These are phyloP conservation scores for Plodia interpunctella DNA, from an alignment of 1,140 invertebrate genomes.

Conservation along the genomic window DNA sequence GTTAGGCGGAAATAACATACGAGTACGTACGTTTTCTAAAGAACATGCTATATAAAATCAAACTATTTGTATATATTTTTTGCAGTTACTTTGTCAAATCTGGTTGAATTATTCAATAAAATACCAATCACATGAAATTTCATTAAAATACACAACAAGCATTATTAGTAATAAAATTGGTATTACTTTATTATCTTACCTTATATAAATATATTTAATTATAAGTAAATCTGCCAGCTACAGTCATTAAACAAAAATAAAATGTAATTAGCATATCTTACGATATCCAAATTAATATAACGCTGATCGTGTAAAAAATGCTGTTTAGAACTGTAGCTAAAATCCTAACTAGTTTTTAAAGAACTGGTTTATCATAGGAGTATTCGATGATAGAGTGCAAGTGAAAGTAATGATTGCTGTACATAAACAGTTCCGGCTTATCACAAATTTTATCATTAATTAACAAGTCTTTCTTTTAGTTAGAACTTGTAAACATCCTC, in stretches of 20 bases:
- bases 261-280: slow-evolving; percentile 28
- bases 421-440: slow-evolving; percentile 61
- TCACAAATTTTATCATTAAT: slow-evolving; percentile 49
- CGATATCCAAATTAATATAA: slow-evolving; percentile 32
- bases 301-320: slow-evolving; percentile 21
- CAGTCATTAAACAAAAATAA: slow-evolving; percentile 28
- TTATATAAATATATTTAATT: slow-evolving; percentile 21
- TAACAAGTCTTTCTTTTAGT: slow-evolving; percentile 30
- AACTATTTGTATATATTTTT: too few species aligned
- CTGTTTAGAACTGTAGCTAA: slow-evolving; percentile 23
- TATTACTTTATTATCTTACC: too few species aligned
- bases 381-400: slow-evolving; percentile 70
- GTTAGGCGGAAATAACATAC: too few species aligned
- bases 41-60: too few species aligned
- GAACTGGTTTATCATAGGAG: slow-evolving; percentile 66
- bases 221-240: slow-evolving; percentile 22
- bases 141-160: too few species aligned
- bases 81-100: too few species aligned
- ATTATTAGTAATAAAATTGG: too few species aligned
- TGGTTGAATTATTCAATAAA: too few species aligned
- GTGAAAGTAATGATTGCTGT: slow-evolving; percentile 71
- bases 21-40: too few species aligned
- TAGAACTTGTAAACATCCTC: neutral
- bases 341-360: slow-evolving; percentile 39
- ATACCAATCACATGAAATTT: too few species aligned